A percentile compares a stretch with the other conserved stretches of the same genome.
Conservation (phyloP, 2,797 vertebrate genomes). For the Lerista edwardsae region DNA sequence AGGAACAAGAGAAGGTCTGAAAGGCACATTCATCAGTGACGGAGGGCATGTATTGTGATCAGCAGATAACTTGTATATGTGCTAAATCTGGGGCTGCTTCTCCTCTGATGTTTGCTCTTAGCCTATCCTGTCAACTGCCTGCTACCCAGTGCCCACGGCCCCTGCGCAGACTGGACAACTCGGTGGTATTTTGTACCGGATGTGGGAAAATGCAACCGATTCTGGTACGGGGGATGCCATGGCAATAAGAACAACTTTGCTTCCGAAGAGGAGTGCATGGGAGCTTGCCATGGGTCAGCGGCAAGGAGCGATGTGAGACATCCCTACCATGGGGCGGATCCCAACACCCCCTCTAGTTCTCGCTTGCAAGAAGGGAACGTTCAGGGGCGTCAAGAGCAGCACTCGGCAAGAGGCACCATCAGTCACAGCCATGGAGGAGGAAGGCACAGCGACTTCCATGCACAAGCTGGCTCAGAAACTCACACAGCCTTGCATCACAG, state of each 20-base stretch:
- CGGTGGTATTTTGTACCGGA: constrained; percentile 86
- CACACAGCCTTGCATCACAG: neutral
- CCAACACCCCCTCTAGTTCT: constrained; percentile 21
- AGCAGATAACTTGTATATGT: neutral
- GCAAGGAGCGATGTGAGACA: constrained; percentile 19
- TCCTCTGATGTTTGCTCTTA: constrained; percentile 52
- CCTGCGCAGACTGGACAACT: constrained; percentile 85
- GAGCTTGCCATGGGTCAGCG: constrained; percentile 67
- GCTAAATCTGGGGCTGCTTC: neutral
- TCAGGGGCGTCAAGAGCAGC: neutral
- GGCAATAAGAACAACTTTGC: constrained; percentile 93
- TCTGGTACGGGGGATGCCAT: constrained; percentile 93
- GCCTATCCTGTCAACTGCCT: constrained; percentile 82
- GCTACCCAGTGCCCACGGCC: constrained; percentile 86
- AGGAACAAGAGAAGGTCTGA: too few species aligned
- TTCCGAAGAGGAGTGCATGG: constrained; percentile 85
- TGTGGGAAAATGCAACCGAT: constrained; percentile 85
- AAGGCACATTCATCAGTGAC: neutral
- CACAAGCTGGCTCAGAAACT: neutral
- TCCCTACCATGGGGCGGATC: constrained; percentile 32
- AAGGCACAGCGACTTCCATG: neutral
- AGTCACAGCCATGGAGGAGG: constrained; percentile 36
- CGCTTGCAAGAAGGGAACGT: rapidly evolving
- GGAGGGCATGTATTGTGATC: neutral
- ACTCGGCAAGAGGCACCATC: constrained; percentile 10